Evolutionary conservation across 2,888 invertebrate genomes (phyloP), one percentile per base, ranked within the genome.

Genomic region (Peribatodes rhomboidaria): DNA sequence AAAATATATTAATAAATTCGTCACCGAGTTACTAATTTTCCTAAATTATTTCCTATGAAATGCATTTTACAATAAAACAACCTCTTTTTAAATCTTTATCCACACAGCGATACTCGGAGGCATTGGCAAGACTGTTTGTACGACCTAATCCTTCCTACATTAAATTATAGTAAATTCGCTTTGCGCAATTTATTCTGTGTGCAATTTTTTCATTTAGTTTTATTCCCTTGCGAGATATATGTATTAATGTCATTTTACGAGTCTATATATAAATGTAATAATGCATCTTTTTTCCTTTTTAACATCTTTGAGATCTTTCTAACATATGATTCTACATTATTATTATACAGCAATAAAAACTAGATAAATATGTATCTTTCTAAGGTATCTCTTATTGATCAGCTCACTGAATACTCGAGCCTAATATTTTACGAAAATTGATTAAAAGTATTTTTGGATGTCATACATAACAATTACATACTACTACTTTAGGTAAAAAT

Each of bases 1-100:
- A 68, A 55, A 76, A 81, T 78, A 82, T 83, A 86, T 84, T 85
- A 83, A 82, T 88, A 88, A 88, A 88, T 88, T 88, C 88, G 87
- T 88, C 72, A 74, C 64, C 53, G 27, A 58, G 42, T 61, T 53
- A 37, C 44, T 61, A 47, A 56, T 22, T 73, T 67, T 67, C 58
- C 67, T 75, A 74, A 14, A 39, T 39, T 37, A 57, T 27, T 52
- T 35, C 61, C 63, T 63, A 70, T 61, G 66, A 66, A 66, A 68
- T 69, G 54, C 54, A 56, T 42, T 63, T 68, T 53, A 37, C 61
- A 13, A n/a, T 16, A 0, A 13, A 20, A 39, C 39, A 53, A 7
- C 22, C 53, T 39, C 39, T 8, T n/a, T 10, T 18, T 41, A 41
- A 0, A 7, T 41, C n/a, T 3, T 9, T 8, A 0, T 44, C 20